phyloP scores from a whole-genome alignment of 1,140 invertebrate genomes.

The Leptinotarsa lineolata region DNA sequence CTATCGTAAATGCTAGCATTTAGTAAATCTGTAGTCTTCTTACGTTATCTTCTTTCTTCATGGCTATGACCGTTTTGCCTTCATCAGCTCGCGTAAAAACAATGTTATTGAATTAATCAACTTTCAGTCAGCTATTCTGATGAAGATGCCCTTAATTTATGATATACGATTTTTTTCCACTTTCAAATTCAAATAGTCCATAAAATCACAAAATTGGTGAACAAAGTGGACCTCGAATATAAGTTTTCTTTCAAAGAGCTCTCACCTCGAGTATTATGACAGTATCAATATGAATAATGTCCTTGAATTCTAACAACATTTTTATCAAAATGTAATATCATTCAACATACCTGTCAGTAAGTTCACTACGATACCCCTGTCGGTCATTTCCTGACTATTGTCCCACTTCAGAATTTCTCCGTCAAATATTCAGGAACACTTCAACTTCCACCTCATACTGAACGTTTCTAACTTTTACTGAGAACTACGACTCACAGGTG shows the following conservation, averaged over 20 bases:
- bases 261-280: not conserved
- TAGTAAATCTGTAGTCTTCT: too few species aligned
- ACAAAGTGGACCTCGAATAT: too few species aligned
- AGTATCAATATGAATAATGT: not conserved
- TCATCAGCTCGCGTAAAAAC: too few species aligned
- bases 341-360: not conserved
- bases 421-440: not conserved
- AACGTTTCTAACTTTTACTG: not conserved
- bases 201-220: not conserved
- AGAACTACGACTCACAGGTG: not conserved
- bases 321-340: not conserved
- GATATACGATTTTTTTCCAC: not conserved
- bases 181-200: too few species aligned
- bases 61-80: too few species aligned
- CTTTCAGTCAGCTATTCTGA: not conserved
- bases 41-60: too few species aligned
- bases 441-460: conserved; percentile 5
- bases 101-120: too few species aligned
- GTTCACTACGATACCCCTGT: not conserved
- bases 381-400: not conserved
- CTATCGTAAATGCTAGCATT: too few species aligned
- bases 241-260: too few species aligned
- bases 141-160: too few species aligned
- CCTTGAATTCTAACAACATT: not conserved
- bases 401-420: not conserved